phyloP scores from a whole-genome alignment of 2,888 invertebrate genomes.

The Apodemia duryi region DNA sequence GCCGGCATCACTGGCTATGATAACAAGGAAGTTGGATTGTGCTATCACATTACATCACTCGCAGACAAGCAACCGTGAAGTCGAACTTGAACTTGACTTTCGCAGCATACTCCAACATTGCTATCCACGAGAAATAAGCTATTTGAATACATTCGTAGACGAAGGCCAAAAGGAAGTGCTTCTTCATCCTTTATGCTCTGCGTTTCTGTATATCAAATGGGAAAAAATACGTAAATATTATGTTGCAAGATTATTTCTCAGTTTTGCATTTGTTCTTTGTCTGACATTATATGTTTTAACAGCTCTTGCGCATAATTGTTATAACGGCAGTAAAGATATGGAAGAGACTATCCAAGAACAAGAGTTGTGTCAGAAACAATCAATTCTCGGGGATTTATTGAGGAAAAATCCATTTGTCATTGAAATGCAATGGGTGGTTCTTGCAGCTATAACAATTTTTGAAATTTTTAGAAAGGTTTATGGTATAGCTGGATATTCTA shows the following conservation, averaged over 20 bases:
- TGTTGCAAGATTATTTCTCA: slow-evolving; percentile 87
- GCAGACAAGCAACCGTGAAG: slow-evolving; percentile 88
- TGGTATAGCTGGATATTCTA: slow-evolving; percentile 89
- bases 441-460: slow-evolving; percentile 87
- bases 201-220: slow-evolving; percentile 93
- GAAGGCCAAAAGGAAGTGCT: slow-evolving; percentile 93
- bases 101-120: slow-evolving; percentile 90
- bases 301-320: slow-evolving; percentile 90
- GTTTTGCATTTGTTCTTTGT: slow-evolving; percentile 88
- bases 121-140: slow-evolving; percentile 90
- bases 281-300: slow-evolving; percentile 90
- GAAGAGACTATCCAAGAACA: slow-evolving; percentile 85
- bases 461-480: slow-evolving; percentile 90
- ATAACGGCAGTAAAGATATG: slow-evolving; percentile 88
- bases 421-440: slow-evolving; percentile 90
- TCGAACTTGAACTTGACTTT: slow-evolving; percentile 90
- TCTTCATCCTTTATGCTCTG: slow-evolving; percentile 91
- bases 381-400: slow-evolving; percentile 86
- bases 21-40: slow-evolving; percentile 89
- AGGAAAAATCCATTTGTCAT: slow-evolving; percentile 87
- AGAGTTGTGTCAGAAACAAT: slow-evolving; percentile 87
- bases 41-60: slow-evolving; percentile 89
- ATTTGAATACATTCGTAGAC: slow-evolving; percentile 91
- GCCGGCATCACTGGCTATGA: slow-evolving; percentile 90
- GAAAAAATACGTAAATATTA: slow-evolving; percentile 94